Conservation (phyloP, 2,797 vertebrate genomes). For the Tympanoctomys barrerae region DNA sequence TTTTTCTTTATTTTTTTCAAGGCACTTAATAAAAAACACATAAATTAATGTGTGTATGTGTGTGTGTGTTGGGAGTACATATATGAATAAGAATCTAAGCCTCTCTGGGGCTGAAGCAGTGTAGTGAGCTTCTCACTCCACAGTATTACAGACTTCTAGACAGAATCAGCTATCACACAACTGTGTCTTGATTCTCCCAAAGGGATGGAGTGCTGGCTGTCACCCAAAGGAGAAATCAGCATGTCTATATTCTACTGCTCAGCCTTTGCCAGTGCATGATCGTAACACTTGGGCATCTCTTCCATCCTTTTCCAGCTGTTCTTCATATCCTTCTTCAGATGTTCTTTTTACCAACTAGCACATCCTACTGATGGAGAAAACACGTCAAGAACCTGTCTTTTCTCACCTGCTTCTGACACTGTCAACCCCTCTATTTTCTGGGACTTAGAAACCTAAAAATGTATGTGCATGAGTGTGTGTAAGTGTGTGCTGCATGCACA, state of each 20-base stretch:
- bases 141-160: not conserved
- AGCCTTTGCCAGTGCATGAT: not conserved
- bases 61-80: conserved; percentile 62
- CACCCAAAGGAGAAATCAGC: conserved; percentile 24
- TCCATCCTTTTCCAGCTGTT: not conserved
- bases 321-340: not conserved
- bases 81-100: conserved; percentile 48
- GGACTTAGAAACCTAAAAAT: conserved; percentile 68
- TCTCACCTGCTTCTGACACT: conserved; percentile 26
- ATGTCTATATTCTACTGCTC: not conserved
- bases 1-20: conserved; percentile 90
- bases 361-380: conserved; percentile 10
- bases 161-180: not conserved
- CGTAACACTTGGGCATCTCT: not conserved
- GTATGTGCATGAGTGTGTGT: conserved; percentile 58
- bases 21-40: conserved; percentile 96
- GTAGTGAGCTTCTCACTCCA: conserved; percentile 60
- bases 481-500: not conserved
- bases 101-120: conserved; percentile 42
- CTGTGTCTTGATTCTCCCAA: not conserved
- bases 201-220: not conserved
- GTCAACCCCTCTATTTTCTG: conserved; percentile 69
- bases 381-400: conserved; percentile 45
- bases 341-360: not conserved
- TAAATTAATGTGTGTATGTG: conserved; percentile 70